phyloP scores from a whole-genome alignment of 2,797 vertebrate species.

The Lagodon rhomboides region DNA sequence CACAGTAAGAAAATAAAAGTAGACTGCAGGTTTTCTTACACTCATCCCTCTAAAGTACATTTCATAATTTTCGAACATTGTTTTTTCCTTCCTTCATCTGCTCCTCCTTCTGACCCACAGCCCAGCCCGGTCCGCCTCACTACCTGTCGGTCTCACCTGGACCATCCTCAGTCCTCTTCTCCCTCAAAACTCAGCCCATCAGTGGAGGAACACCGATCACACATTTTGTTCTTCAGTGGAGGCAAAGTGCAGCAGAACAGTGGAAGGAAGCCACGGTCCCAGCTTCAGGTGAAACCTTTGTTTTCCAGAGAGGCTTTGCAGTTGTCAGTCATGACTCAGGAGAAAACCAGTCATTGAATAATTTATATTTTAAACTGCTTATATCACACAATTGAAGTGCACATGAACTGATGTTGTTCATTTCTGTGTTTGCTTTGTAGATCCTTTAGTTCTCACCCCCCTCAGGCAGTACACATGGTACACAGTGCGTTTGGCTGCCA shows the following conservation, averaged over 20 bases:
- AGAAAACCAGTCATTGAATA: neutral
- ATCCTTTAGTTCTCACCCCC: conserved; percentile 50
- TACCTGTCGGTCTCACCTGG: conserved; percentile 66
- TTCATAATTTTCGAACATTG: neutral
- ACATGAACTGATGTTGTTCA: neutral
- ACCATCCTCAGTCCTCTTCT: conserved; percentile 69
- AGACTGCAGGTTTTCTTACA: neutral
- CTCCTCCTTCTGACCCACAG: conserved; percentile 56
- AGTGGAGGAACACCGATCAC: conserved; percentile 81
- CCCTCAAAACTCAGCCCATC: conserved; percentile 55
- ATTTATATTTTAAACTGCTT: neutral
- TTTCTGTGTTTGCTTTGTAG: conserved; percentile 58
- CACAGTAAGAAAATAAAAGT: conserved; percentile 77
- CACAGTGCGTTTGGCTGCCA: conserved; percentile 76
- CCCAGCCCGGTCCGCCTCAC: conserved; percentile 76
- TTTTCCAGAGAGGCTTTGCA: neutral
- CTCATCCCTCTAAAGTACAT: neutral
- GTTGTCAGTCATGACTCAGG: neutral
- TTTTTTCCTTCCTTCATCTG: neutral
- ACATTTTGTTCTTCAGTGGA: conserved; percentile 81
- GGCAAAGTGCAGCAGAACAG: conserved; percentile 38
- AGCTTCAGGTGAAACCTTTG: conserved; percentile 67
- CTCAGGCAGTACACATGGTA: conserved; percentile 81
- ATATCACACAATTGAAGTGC: neutral
- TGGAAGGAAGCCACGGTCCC: conserved; percentile 71